Conservation (phyloP, 2,888 invertebrate genomes). For the Ectemnius cavifrons region DNA sequence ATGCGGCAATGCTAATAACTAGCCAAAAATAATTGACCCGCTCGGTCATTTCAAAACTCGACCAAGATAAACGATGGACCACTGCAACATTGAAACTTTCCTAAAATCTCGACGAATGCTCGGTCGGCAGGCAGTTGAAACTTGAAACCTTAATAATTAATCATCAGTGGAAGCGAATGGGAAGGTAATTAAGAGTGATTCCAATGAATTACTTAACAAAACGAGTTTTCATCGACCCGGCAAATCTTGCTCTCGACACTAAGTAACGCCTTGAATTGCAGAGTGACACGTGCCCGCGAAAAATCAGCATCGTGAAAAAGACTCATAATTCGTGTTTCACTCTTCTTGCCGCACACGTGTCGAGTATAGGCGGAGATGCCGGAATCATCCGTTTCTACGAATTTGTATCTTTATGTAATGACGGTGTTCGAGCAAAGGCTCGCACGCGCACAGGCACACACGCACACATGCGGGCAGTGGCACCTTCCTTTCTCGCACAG, state of each 20-base stretch:
- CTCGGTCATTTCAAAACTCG: slow-evolving; percentile 26
- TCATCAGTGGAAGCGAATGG: slow-evolving; percentile 4
- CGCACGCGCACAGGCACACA: not conserved
- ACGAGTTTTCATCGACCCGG: not conserved
- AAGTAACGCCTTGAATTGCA: slow-evolving; percentile 17
- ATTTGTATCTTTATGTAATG: slow-evolving; percentile 40
- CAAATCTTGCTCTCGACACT: slow-evolving; percentile 28
- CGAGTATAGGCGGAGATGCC: slow-evolving; percentile 12
- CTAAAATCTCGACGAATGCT: too few species aligned
- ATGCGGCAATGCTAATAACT: not conserved
- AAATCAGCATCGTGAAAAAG: slow-evolving; percentile 14
- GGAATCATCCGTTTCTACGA: slow-evolving; percentile 22
- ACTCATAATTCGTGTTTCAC: slow-evolving; percentile 4
- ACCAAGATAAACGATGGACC: slow-evolving; percentile 17
- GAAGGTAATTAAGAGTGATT: slow-evolving; percentile 23
- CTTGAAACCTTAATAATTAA: too few species aligned
- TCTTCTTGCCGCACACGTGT: slow-evolving; percentile 20
- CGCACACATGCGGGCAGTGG: not conserved
- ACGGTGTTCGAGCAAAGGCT: slow-evolving; percentile 7
- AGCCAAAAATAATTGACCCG: not conserved
- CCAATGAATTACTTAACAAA: not conserved
- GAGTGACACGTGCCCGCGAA: slow-evolving; percentile 27
- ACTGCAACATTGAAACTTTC: too few species aligned
- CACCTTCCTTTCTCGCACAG: too few species aligned
- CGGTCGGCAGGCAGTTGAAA: too few species aligned